Percentiles rank a stretch among this genome's conserved stretches.
phyloP scores from a whole-genome alignment of 2,888 invertebrate genomes.

The Eledona agricola region DNA sequence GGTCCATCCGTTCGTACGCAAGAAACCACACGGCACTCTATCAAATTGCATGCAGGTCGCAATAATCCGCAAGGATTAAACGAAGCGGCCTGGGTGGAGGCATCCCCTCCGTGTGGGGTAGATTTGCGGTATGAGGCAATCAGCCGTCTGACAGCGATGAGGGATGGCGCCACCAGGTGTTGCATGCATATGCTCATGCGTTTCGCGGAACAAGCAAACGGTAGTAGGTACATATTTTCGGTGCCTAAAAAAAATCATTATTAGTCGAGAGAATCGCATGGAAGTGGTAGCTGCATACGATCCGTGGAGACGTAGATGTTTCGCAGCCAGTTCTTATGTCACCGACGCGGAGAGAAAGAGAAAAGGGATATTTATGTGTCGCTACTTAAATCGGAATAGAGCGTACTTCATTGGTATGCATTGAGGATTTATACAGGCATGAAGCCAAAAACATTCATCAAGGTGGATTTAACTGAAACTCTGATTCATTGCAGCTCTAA shows the following conservation, averaged over 20 bases:
- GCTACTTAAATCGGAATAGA: constrained; percentile 57
- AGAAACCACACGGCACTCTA: constrained; percentile 46
- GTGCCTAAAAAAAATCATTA: too few species aligned
- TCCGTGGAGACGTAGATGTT: too few species aligned
- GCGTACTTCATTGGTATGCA: constrained; percentile 65
- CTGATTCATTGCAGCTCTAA: constrained; percentile 64
- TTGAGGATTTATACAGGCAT: constrained; percentile 65
- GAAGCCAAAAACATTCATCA: constrained; percentile 66
- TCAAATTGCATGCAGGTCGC: constrained; percentile 49
- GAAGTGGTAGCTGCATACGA: too few species aligned
- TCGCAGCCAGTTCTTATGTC: constrained; percentile 1
- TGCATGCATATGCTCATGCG: constrained; percentile 52
- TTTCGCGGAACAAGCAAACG: constrained; percentile 42
- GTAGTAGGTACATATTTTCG: constrained; percentile 24
- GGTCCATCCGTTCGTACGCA: constrained; percentile 32
- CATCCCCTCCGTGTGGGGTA: constrained; percentile 44
- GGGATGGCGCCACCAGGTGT: constrained; percentile 54
- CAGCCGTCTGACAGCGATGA: constrained; percentile 55
- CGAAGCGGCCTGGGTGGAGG: constrained; percentile 37
- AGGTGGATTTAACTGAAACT: constrained; percentile 65
- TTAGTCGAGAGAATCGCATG: too few species aligned
- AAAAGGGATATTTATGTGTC: constrained; percentile 50
- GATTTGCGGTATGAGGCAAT: constrained; percentile 56
- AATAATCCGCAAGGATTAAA: constrained; percentile 51
- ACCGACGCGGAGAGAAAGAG: constrained; percentile 48